A percentile compares a stretch with the other conserved stretches of the same genome.
phyloP scores from a whole-genome alignment of 1,140 invertebrate species.

The Drosophila fuyamai region DNA sequence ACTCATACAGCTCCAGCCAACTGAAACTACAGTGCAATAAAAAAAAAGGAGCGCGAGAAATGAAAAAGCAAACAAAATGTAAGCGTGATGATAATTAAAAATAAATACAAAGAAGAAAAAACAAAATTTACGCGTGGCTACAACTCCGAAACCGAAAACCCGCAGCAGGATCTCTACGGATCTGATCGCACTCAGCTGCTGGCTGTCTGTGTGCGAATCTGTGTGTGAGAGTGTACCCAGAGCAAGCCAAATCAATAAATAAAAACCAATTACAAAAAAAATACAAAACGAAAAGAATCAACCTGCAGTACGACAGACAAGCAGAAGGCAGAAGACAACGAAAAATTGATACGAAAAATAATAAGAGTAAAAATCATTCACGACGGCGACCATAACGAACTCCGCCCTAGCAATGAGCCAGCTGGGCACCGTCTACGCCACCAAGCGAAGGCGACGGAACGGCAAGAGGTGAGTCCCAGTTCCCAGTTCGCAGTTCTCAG shows the following conservation, averaged over 20 bases:
- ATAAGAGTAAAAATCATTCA: conserved; percentile 73
- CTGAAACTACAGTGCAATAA: conserved; percentile 59
- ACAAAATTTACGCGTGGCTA: conserved; percentile 47
- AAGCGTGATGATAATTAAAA: conserved; percentile 68
- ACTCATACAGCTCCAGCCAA: conserved; percentile 28
- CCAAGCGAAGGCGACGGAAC: conserved; percentile 95
- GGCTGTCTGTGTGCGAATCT: conserved; percentile 31
- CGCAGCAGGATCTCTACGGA: conserved; percentile 54
- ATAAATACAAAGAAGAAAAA: conserved; percentile 44
- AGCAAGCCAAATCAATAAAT: conserved; percentile 69
- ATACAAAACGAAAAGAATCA: conserved; percentile 11
- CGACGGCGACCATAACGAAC: conserved; percentile 84
- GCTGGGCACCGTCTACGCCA: conserved; percentile 97
- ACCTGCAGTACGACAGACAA: conserved; percentile 18
- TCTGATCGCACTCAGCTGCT: conserved; percentile 50
- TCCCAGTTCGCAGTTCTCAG: conserved; percentile 35
- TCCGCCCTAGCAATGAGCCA: conserved; percentile 90
- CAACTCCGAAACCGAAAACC: conserved; percentile 41
- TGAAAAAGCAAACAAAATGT: conserved; percentile 66
- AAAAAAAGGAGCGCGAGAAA: conserved; percentile 37
- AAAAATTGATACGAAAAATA: conserved; percentile 49
- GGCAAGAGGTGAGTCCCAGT: conserved; percentile 93
- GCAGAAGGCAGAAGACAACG: conserved; percentile 17
- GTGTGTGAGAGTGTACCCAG: conserved; percentile 38
- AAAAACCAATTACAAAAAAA: conserved; percentile 76